Evolutionary conservation across 2,113 vertebrate genomes (phyloP).

Genomic region (Pomatostomus ruficeps): DNA sequence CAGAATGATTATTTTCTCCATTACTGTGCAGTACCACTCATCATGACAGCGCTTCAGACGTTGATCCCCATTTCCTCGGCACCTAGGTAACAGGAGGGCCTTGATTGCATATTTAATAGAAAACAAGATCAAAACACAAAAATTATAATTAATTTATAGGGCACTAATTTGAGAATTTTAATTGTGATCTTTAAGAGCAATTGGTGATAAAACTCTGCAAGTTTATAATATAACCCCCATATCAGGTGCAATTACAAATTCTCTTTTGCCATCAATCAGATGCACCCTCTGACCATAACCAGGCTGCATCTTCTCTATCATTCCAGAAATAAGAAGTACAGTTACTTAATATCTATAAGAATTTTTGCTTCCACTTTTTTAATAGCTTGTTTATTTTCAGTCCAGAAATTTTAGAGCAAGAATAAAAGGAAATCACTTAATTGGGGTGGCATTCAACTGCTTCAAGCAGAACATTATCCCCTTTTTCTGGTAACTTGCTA

Average conservation of each 20-base stretch:
- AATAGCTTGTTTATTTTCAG: not conserved
- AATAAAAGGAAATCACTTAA: not conserved
- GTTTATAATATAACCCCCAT: not conserved
- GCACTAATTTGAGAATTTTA: not conserved
- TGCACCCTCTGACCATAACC: not conserved
- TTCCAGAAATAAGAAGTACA: not conserved
- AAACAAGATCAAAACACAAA: not conserved
- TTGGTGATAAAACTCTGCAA: not conserved
- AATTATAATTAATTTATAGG: not conserved
- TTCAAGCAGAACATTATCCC: not conserved
- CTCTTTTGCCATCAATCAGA: not conserved
- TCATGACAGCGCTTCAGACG: not conserved
- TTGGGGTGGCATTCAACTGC: not conserved
- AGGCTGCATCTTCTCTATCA: not conserved
- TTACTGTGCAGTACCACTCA: not conserved
- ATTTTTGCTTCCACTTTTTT: not conserved
- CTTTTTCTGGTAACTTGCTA: not conserved
- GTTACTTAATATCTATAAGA: not conserved
- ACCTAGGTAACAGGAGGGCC: fast-evolving
- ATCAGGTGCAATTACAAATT: not conserved
- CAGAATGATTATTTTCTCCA: not conserved
- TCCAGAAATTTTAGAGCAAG: not conserved
- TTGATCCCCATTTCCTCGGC: not conserved
- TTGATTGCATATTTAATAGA: not conserved
- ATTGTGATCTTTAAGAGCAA: not conserved